Evolutionary conservation across 2,797 vertebrate species (phyloP).

Genomic region (Sebastes aleutianus): DNA sequence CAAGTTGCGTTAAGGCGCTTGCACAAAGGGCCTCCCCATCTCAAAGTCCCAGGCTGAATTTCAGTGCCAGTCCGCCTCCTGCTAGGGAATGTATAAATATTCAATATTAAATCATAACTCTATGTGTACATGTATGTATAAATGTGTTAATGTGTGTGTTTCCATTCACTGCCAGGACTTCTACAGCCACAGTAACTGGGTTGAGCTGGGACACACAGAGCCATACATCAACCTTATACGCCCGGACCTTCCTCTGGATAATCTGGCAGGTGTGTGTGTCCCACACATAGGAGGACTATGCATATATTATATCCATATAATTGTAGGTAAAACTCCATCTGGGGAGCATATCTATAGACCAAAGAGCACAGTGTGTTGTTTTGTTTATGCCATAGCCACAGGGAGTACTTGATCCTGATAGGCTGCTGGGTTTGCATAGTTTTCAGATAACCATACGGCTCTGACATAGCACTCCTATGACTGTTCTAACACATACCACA

Average conservation of each 20-base stretch:
- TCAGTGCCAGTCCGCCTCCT: no score
- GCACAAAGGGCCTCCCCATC: no score
- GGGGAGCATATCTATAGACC: not conserved
- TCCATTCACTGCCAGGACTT: constrained; percentile 75
- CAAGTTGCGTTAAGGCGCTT: no score
- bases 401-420: not conserved
- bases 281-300: not conserved
- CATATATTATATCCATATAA: not conserved
- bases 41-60: no score
- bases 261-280: constrained; percentile 65
- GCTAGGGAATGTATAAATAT: not conserved
- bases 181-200: constrained; percentile 86
- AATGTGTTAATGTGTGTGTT: not conserved
- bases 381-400: not conserved
- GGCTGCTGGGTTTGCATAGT: not conserved
- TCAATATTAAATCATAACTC: not conserved
- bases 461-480: not conserved
- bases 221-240: constrained; percentile 73
- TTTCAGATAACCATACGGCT: not conserved
- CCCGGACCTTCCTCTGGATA: constrained; percentile 65
- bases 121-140: not conserved
- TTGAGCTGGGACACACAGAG: constrained; percentile 74
- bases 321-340: not conserved
- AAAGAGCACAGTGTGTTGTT: not conserved
- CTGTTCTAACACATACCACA: not conserved